Percentiles rank a stretch among this genome's conserved stretches.
Evolutionary conservation across 2,888 invertebrate genomes (phyloP).

Genomic region (Proisotoma minuta): DNA sequence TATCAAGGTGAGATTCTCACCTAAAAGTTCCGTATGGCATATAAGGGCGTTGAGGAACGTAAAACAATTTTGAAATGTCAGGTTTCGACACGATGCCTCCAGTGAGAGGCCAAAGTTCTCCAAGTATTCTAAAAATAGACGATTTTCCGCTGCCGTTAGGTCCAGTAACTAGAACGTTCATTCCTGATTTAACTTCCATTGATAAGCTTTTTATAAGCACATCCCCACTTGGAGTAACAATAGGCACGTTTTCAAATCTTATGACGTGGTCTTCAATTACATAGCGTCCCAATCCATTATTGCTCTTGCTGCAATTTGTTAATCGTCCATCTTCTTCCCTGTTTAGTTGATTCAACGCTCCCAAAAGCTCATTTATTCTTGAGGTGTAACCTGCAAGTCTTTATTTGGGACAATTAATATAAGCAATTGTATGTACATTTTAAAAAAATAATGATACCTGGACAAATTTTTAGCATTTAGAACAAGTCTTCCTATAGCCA

Average conservation of each 20-base stretch:
- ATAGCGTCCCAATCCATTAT: slow-evolving; percentile 15
- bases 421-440: background rate
- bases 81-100: slow-evolving; percentile 91
- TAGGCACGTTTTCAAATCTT: slow-evolving; percentile 84
- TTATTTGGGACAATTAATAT: background rate
- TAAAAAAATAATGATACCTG: background rate
- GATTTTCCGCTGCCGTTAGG: slow-evolving; percentile 99
- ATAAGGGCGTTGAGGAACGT: slow-evolving; percentile 94
- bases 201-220: slow-evolving; percentile 69
- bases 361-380: slow-evolving; percentile 80
- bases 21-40: slow-evolving; percentile 89
- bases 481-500: slow-evolving; percentile 92
- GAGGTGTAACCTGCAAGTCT: slow-evolving; percentile 90
- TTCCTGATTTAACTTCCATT: slow-evolving; percentile 90
- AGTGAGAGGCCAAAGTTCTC: slow-evolving; percentile 96
- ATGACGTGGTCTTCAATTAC: slow-evolving; percentile 72
- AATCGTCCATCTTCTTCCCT: slow-evolving; percentile 52
- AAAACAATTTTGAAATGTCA: slow-evolving; percentile 90
- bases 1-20: background rate
- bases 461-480: slow-evolving; percentile 93
- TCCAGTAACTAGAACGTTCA: slow-evolving; percentile 92
- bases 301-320: background rate
- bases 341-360: slow-evolving; percentile 77
- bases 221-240: slow-evolving; percentile 97
- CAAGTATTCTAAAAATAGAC: slow-evolving; percentile 90